Conservation (phyloP, 2,113 vertebrate species). For the Kryptolebias marmoratus region DNA sequence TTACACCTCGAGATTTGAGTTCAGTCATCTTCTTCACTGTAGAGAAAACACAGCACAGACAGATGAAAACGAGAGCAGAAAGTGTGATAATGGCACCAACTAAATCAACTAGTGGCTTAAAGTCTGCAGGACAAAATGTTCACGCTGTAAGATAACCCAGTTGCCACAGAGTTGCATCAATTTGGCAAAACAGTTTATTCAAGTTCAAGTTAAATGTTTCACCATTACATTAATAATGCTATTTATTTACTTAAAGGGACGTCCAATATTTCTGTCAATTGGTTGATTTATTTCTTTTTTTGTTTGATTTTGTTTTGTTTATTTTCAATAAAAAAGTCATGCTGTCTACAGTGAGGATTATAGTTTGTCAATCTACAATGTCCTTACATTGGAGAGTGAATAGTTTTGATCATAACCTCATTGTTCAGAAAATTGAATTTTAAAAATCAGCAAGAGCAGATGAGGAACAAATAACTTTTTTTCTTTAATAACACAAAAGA, state of each 20-base stretch:
- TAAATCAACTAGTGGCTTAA: background rate
- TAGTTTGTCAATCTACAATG: background rate
- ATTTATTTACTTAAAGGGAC: too few relatives aligned
- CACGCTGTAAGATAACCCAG: background rate
- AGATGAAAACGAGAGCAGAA: background rate
- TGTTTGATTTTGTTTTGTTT: too few relatives aligned
- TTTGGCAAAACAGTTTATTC: background rate
- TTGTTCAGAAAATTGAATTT: background rate
- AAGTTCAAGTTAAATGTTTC: background rate
- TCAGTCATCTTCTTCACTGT: constrained; percentile 99
- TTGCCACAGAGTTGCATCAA: background rate
- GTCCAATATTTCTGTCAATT: too few relatives aligned
- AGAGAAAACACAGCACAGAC: constrained; percentile 38
- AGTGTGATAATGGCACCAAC: background rate
- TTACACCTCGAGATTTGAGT: constrained; percentile 95
- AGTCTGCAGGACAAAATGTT: constrained; percentile 2
- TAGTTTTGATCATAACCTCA: background rate
- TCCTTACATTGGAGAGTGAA: background rate
- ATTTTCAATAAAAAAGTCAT: too few relatives aligned
- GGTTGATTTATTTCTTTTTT: too few relatives aligned
- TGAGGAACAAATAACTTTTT: background rate
- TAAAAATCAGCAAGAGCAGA: background rate
- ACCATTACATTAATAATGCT: too few relatives aligned
- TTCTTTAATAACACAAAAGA: constrained; percentile 14
- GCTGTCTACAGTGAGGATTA: background rate